Percentiles rank a stretch among this genome's conserved stretches.
These are phyloP conservation scores for Brachypterus glaber DNA, from an alignment of 2,888 invertebrate genomes.

Conservation along the genomic window DNA sequence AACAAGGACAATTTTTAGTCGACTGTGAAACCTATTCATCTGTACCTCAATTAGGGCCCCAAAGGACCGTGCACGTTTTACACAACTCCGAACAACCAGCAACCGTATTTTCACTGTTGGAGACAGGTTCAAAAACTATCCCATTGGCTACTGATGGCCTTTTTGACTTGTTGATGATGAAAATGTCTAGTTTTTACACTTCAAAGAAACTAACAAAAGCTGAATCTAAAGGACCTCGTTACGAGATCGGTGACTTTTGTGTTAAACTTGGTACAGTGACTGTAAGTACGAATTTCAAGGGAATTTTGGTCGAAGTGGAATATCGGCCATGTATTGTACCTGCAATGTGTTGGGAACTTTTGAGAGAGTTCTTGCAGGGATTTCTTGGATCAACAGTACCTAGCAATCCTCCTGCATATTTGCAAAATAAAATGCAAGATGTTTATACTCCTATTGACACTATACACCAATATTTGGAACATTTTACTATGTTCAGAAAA, in stretches of 20 bases:
- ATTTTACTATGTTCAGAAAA: slow-evolving; percentile 83
- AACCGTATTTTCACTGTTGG: slow-evolving; percentile 84
- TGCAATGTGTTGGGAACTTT: slow-evolving; percentile 80
- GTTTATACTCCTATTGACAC: slow-evolving; percentile 86
- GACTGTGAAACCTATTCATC: slow-evolving; percentile 92
- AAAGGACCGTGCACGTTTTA: slow-evolving; percentile 81
- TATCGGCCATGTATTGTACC: slow-evolving; percentile 86
- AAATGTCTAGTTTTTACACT: slow-evolving; percentile 77
- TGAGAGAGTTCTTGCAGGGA: slow-evolving; percentile 86
- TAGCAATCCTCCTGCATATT: slow-evolving; percentile 63
- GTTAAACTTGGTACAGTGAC: slow-evolving; percentile 89
- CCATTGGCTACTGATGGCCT: slow-evolving; percentile 84
- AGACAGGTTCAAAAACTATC: slow-evolving; percentile 76
- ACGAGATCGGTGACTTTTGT: slow-evolving; percentile 84
- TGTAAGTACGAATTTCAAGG: slow-evolving; percentile 88
- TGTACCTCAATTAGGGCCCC: slow-evolving; percentile 63
- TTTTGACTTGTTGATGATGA: slow-evolving; percentile 84
- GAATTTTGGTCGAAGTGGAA: slow-evolving; percentile 87
- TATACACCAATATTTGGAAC: slow-evolving; percentile 88
- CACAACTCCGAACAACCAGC: slow-evolving; percentile 95
- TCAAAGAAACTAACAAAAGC: slow-evolving; percentile 78
- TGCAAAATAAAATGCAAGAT: slow-evolving; percentile 68
- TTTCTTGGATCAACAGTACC: slow-evolving; percentile 71
- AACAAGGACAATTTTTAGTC: slow-evolving; percentile 83
- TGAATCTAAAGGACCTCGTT: slow-evolving; percentile 81